Base-by-base conservation (phyloP, 1,140 invertebrate species). In the Drosophila sturtevanti region DNA sequence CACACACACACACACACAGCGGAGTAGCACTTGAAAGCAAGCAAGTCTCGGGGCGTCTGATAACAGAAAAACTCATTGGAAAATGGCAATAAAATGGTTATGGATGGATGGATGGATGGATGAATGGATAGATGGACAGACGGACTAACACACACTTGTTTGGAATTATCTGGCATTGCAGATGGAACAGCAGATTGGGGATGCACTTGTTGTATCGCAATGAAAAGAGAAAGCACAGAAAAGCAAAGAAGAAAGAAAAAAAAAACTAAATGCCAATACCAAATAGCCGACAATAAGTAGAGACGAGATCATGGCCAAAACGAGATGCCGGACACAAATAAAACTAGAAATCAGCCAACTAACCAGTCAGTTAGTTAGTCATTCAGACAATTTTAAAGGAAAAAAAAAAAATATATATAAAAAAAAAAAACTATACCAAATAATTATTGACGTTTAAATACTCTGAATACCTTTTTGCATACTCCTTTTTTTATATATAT, bases 241-340 rank as follows among this genome's bases (percentile, higher is more conserved):
- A 31, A 31, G 27, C 27, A 59, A 38, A n/a, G n/a, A n/a, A n/a
- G n/a, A n/a, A n/a, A n/a, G n/a, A n/a, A n/a, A n/a, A n/a, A n/a
- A n/a, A n/a, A 67, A 65, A 61, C 59, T 14, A 37, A 22, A 61
- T 34, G 54, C 54, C 54, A 18, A n/a, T 24, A 12, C 22, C 41
- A 44, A 44, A 44, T 44, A 34, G 10, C 31, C 31, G 34, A 10
- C 41, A 48, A 48, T 48, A 48, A 48, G 4, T 48, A 21, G 41
- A 31, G 22, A 55, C 1, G 52, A 27, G 52, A 27, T 11, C 27
- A 31, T 6, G 27, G 7, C 27, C 27, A 31, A 31, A 31, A 31
- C 27, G 27, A 31, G 51, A 27, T 55, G 62, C 68, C 72, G 61
- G 52, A 61, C 41, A 48, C 41, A 48, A 48, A 18, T 10, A 2